These are phyloP conservation scores for Cebus imitator DNA, from an alignment of 2,113 vertebrate genomes.

Conservation along the genomic window DNA sequence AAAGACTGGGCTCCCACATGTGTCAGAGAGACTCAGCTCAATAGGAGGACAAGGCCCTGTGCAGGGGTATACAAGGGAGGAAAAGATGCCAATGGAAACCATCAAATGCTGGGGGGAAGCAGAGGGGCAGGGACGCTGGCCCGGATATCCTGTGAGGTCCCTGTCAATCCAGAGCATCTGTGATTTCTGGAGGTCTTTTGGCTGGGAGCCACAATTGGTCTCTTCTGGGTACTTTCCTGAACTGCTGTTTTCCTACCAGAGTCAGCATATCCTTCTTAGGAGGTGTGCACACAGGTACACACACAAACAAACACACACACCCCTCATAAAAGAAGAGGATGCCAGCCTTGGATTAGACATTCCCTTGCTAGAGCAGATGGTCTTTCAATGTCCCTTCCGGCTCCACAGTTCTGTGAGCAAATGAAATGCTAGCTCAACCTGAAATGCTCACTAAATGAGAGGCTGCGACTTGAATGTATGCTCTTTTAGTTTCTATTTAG, in stretches of 20 bases:
- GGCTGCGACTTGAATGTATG: not conserved
- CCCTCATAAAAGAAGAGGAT: not conserved
- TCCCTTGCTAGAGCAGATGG: not conserved
- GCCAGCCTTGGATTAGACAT: not conserved
- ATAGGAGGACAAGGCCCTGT: not conserved
- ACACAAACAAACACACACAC: not conserved
- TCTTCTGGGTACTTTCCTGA: not conserved
- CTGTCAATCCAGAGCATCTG: not conserved
- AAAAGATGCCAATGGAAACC: not conserved
- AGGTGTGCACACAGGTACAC: not conserved
- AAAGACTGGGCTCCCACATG: not conserved
- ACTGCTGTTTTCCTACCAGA: not conserved
- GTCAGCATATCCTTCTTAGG: not conserved
- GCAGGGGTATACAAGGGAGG: not conserved
- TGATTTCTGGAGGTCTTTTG: not conserved
- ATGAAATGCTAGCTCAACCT: not conserved
- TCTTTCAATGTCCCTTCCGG: not conserved
- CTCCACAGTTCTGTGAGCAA: not conserved
- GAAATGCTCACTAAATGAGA: not conserved
- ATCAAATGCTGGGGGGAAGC: rapidly evolving
- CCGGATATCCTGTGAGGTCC: not conserved
- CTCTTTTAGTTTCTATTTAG: not conserved
- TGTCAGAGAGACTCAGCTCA: not conserved
- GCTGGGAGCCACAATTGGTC: not conserved
- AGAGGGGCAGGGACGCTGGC: no score